Evolutionary conservation across 2,888 invertebrate genomes (phyloP).

Genomic region (Salticus scenicus): DNA sequence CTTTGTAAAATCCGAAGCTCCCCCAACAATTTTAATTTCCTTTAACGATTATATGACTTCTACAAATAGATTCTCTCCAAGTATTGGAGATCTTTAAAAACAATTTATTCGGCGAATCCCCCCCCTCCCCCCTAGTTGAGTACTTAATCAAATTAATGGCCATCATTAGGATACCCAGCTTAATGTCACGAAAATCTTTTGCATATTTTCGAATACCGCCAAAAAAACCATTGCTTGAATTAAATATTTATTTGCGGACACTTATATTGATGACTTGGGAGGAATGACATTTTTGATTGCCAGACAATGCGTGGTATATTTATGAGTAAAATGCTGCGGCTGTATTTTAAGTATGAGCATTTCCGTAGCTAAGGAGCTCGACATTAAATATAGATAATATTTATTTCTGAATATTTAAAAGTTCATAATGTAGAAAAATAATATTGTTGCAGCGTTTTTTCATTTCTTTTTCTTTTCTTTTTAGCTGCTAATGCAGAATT

Average conservation of each 20-base stretch:
- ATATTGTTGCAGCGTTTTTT: too few species aligned
- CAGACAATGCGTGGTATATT: too few species aligned
- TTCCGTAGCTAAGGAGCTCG: too few species aligned
- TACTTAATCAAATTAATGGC: slow-evolving; percentile 68
- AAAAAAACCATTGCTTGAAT: slow-evolving; percentile 35
- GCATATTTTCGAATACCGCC: slow-evolving; percentile 14
- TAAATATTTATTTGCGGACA: slow-evolving; percentile 55
- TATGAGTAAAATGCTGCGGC: too few species aligned
- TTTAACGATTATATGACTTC: slow-evolving; percentile 63
- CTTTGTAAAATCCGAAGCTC: slow-evolving; percentile 28
- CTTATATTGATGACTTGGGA: background rate
- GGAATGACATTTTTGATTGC: background rate
- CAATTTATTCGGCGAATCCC: slow-evolving; percentile 56
- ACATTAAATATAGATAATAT: too few species aligned
- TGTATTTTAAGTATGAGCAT: too few species aligned
- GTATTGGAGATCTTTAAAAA: slow-evolving; percentile 68
- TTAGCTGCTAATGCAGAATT: too few species aligned
- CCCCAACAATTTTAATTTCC: slow-evolving; percentile 57
- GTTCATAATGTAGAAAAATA: too few species aligned
- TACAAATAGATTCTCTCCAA: slow-evolving; percentile 53
- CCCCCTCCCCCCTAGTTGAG: slow-evolving; percentile 45
- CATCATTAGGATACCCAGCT: slow-evolving; percentile 40
- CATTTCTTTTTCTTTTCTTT: too few species aligned
- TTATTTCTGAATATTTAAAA: too few species aligned
- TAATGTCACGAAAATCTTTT: slow-evolving; percentile 42